Conservation (phyloP, 1,140 invertebrate species). For the Pogonomyrmex barbatus region DNA sequence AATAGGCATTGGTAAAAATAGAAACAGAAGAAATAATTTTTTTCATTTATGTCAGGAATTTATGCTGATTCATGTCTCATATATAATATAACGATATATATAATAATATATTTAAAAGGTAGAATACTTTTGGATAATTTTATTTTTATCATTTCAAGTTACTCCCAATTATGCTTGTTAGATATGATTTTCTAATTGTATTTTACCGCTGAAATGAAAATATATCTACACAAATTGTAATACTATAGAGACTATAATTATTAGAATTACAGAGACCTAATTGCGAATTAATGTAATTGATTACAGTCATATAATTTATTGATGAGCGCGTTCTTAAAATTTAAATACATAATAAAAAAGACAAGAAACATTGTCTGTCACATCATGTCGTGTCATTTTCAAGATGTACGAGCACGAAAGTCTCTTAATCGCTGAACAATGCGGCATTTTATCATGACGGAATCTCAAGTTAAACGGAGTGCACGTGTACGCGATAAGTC, state of each 20-base stretch:
- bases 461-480: conserved; percentile 9
- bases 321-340: neutral
- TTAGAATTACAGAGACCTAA: no score
- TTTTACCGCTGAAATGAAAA: no score
- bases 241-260: neutral
- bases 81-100: neutral
- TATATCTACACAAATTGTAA: no score
- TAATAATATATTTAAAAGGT: neutral
- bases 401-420: neutral
- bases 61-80: neutral
- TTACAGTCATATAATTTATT: conserved; percentile 2
- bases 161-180: neutral
- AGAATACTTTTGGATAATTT: neutral
- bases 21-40: neutral
- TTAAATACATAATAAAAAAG: neutral
- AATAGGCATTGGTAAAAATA: no score
- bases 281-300: no score
- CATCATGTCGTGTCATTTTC: neutral
- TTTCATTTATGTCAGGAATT: neutral
- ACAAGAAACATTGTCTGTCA: neutral
- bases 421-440: neutral
- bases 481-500: conserved; percentile 15
- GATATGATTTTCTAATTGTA: no score
- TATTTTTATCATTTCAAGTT: neutral
- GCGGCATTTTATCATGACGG: neutral